phyloP scores from a whole-genome alignment of 1,140 invertebrate genomes.

The Orchesella cincta region DNA sequence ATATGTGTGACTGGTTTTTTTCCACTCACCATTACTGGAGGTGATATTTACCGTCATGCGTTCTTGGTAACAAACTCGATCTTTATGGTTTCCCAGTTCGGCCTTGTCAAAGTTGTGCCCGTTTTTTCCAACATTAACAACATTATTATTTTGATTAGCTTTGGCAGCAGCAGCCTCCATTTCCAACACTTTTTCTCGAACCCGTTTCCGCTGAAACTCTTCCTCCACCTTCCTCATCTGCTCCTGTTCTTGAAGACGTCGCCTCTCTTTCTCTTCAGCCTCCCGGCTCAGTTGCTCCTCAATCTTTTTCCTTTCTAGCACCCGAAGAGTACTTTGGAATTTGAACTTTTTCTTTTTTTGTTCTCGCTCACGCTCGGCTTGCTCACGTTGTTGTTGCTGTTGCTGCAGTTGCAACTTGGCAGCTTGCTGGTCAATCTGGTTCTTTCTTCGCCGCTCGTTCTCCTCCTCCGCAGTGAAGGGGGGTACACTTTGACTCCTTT shows the following conservation, averaged over 20 bases:
- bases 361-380: neutral
- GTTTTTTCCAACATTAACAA: neutral
- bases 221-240: conserved; percentile 74
- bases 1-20: conserved; percentile 49
- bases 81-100: conserved; percentile 26
- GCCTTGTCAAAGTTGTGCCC: conserved; percentile 9
- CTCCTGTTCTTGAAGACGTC: conserved; percentile 72
- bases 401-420: conserved; percentile 44
- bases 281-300: conserved; percentile 73
- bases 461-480: conserved; percentile 48
- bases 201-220: conserved; percentile 71
- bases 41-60: neutral
- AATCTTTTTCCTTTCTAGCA: conserved; percentile 71
- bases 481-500: conserved; percentile 52
- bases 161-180: neutral
- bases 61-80: too few species aligned
- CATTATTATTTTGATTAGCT: neutral
- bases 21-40: neutral
- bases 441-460: conserved; percentile 52
- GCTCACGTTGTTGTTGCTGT: neutral
- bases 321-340: conserved; percentile 77
- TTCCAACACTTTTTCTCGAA: conserved; percentile 18
- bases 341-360: conserved; percentile 68
- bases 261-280: conserved; percentile 73
- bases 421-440: conserved; percentile 34